Percentiles rank a stretch among this genome's conserved stretches.
Evolutionary conservation across 2,113 vertebrate genomes (phyloP).

Genomic region (Passer montanus): DNA sequence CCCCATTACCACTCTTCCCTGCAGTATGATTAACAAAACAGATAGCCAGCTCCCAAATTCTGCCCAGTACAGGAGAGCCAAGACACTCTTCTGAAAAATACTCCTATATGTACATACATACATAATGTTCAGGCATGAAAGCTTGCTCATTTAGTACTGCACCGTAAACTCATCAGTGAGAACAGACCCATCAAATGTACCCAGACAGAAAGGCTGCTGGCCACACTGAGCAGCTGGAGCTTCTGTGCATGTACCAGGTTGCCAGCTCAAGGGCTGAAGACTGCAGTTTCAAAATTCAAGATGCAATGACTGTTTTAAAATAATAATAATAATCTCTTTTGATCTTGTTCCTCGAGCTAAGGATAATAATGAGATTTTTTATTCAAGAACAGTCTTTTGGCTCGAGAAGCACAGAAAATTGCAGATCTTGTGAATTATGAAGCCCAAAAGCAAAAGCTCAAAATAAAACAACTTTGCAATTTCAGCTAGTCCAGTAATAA

Average conservation of each 20-base stretch:
- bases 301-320: background rate
- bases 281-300: background rate
- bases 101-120: background rate
- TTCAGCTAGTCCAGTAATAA: background rate
- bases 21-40: background rate
- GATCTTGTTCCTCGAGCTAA: background rate
- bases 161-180: background rate
- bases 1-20: background rate
- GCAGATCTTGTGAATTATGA: background rate
- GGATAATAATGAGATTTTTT: background rate
- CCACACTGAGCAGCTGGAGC: background rate
- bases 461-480: background rate
- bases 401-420: slow-evolving; percentile 3
- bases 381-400: background rate
- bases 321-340: background rate
- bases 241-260: background rate
- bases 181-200: background rate
- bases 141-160: background rate
- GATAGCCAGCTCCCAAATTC: background rate
- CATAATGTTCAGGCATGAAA: background rate
- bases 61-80: background rate
- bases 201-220: background rate
- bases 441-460: background rate
- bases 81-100: background rate
- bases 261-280: background rate